Percentiles rank a stretch among this genome's conserved stretches.
Evolutionary conservation across 2,797 vertebrate species (phyloP).

Genomic region (Orestias chungarensis): DNA sequence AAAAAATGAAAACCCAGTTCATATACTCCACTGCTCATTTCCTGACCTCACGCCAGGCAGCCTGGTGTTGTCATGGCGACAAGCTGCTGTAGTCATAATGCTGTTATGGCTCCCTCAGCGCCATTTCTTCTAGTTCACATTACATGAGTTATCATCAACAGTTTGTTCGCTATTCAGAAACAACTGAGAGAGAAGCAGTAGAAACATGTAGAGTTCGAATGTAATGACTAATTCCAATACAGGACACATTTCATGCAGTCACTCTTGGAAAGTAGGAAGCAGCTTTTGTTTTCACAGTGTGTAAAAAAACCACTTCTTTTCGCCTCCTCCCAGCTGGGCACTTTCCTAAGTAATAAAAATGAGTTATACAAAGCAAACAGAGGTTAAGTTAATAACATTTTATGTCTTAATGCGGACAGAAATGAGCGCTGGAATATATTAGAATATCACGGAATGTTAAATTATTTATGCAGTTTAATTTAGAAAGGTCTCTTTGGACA

Average conservation of each 20-base stretch:
- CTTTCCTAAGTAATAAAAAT: not conserved
- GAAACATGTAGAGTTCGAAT: not conserved
- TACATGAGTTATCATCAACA: conserved; percentile 39
- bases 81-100: conserved; percentile 33
- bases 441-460: not conserved
- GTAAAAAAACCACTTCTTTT: not conserved
- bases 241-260: not conserved
- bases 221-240: not conserved
- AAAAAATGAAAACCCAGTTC: conserved; percentile 35
- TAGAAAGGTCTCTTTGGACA: not conserved
- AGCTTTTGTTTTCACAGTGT: not conserved
- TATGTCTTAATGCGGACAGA: not conserved
- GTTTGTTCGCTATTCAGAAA: conserved; percentile 23
- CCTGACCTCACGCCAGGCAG: conserved; percentile 30
- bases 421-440: not conserved
- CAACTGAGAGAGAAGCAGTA: conserved; percentile 5
- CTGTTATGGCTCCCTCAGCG: conserved; percentile 20
- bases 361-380: not conserved
- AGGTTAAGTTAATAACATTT: not conserved
- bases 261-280: not conserved
- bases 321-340: not conserved
- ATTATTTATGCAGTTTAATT: not conserved
- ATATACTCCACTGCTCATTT: conserved; percentile 31
- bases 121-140: conserved; percentile 44
- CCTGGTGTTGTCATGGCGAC: conserved; percentile 75